Evolutionary conservation across 2,797 vertebrate species (phyloP), one percentile per base, ranked within the genome.

Genomic region (Molossus molossus): DNA sequence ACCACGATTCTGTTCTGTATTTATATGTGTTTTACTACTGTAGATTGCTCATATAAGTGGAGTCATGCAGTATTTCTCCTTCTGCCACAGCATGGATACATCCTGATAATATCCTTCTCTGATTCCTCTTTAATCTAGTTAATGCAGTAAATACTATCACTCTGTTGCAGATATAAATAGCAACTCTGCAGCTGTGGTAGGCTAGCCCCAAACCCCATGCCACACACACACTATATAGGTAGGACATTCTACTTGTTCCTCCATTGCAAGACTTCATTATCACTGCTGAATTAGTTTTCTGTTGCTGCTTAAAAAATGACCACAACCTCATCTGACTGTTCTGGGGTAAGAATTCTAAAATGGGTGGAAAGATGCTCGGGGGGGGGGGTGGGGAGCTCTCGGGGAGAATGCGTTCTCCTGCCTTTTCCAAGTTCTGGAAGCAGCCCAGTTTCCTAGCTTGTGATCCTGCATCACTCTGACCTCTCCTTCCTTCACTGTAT

Each of bases 221-320:
- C 6, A 81, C 27, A 70, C 27, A 12, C 10, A 15, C 2, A n/a
- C 3, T 14, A 10, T 69, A 17, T n/a, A 69, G 65, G 1, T 5
- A 37, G 27, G 37, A n/a, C 7, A 9, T 5, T 60, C 5, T 64
- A 0, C 15, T 50, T 72, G 2, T 9, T 65, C 29, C 29, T 65
- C 13, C 6, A 1, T 4, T 8, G 23, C 23, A 18, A 37, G 25
- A 13, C 18, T 65, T 64, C 27, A 55, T 11, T 23, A 4, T 17
- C 48, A 14, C 6, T n/a, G n/a, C 9, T n/a, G 0, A 6, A 1
- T 1, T 18, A 0, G 17, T 57, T 79, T n/a, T 57, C 9, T 20
- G 2, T 21, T n/a, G n/a, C 9, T 69, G 20, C 60, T 4, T 11
- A 25, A 13, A 18, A 89, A 29, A 10, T 20, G 7, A 6, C 10